Evolutionary conservation across 2,113 vertebrate species (phyloP).

Genomic region (Psephotus haematonotus): DNA sequence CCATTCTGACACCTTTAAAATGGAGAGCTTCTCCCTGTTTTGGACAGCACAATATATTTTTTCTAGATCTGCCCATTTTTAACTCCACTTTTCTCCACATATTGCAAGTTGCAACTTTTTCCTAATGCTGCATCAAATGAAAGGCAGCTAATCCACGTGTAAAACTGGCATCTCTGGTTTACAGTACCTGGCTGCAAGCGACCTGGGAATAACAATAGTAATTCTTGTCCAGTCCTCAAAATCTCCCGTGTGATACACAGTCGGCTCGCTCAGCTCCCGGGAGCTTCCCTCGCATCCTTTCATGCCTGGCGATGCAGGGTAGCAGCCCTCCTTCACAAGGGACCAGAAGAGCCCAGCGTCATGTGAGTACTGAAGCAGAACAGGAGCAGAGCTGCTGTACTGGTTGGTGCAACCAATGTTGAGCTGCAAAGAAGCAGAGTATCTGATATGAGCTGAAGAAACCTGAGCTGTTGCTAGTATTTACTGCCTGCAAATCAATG

Average conservation of each 20-base stretch:
- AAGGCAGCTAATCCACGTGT: background rate
- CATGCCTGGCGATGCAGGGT: slow-evolving; percentile 83
- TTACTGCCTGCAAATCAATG: background rate
- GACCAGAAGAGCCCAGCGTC: slow-evolving; percentile 95
- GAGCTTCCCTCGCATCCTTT: slow-evolving; percentile 90
- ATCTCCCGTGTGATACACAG: slow-evolving; percentile 87
- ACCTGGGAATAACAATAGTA: slow-evolving; percentile 88
- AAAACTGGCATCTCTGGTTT: background rate
- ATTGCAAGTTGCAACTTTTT: background rate
- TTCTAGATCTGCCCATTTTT: background rate
- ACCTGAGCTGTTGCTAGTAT: accelerated
- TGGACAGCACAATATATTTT: background rate
- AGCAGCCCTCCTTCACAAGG: slow-evolving; percentile 92
- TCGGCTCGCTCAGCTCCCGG: slow-evolving; percentile 88
- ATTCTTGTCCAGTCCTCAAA: slow-evolving; percentile 96
- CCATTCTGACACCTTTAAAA: background rate
- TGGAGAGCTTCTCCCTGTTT: background rate
- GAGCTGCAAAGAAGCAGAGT: slow-evolving; percentile 73
- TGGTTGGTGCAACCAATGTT: slow-evolving; percentile 91
- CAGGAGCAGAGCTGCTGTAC: slow-evolving; percentile 85
- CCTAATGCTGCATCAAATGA: background rate
- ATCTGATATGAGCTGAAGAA: background rate
- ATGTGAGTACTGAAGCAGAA: slow-evolving; percentile 94
- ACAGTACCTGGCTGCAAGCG: slow-evolving; percentile 88
- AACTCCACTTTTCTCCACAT: background rate